Conservation (phyloP, 2,888 invertebrate species). For the Peribatodes rhomboidaria region DNA sequence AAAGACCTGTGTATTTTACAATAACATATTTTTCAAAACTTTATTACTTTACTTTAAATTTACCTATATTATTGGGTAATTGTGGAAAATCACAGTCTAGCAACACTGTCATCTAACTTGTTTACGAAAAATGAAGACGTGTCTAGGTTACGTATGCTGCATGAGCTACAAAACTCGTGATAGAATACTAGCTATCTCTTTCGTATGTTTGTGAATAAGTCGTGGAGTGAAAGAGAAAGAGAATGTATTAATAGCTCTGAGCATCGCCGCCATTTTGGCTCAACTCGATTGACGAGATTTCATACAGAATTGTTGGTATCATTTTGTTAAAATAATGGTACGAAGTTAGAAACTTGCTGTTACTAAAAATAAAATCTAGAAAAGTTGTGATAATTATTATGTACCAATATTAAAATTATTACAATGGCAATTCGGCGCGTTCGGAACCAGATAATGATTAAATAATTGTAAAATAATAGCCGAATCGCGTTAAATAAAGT, state of each 20-base stretch:
- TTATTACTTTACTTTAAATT: no score
- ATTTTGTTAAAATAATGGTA: conserved; percentile 50
- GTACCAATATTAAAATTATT: conserved; percentile 42
- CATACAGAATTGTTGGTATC: conserved; percentile 60
- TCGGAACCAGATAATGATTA: conserved; percentile 55
- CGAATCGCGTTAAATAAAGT: conserved; percentile 42
- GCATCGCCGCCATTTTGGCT: conserved; percentile 83
- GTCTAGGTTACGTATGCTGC: conserved; percentile 84
- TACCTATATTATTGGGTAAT: conserved; percentile 29
- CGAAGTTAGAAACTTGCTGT: neutral
- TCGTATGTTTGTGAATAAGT: conserved; percentile 50
- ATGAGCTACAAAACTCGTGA: conserved; percentile 70
- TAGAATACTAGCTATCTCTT: conserved; percentile 70
- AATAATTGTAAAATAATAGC: conserved; percentile 62
- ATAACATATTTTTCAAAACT: neutral
- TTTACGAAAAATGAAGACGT: conserved; percentile 84
- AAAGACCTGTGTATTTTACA: no score
- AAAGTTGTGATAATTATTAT: conserved; percentile 33
- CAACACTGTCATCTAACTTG: conserved; percentile 70
- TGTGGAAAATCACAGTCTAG: conserved; percentile 54
- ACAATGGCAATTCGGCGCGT: conserved; percentile 39
- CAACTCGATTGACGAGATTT: conserved; percentile 74
- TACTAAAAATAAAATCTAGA: conserved; percentile 10
- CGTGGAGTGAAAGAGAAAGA: conserved; percentile 63
- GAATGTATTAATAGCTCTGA: conserved; percentile 79